Conservation (phyloP, 2,113 vertebrate species). For the Erinaceus europaeus region DNA sequence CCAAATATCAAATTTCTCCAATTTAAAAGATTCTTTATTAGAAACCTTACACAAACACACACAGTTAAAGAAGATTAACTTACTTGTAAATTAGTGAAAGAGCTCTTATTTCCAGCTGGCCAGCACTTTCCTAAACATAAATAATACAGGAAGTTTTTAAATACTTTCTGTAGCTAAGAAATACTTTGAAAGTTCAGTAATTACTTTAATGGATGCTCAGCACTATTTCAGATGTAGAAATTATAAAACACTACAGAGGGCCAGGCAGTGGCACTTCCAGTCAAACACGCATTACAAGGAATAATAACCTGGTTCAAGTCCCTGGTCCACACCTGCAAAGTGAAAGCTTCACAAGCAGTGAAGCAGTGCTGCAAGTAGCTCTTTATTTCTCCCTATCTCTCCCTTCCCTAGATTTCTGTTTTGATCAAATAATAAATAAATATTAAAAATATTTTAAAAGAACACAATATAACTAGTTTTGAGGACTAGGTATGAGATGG, state of each 20-base stretch:
- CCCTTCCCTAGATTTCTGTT: too few species aligned
- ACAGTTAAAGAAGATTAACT: slow-evolving; percentile 61
- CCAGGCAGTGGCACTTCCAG: too few species aligned
- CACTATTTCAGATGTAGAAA: background rate
- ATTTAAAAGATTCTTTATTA: background rate
- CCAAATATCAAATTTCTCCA: slow-evolving; percentile 22
- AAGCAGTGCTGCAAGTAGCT: too few species aligned
- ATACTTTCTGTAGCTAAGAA: slow-evolving; percentile 33
- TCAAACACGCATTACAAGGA: too few species aligned
- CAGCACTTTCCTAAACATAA: slow-evolving; percentile 91
- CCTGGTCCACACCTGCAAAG: too few species aligned
- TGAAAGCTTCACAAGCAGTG: too few species aligned
- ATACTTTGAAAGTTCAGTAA: slow-evolving; percentile 19
- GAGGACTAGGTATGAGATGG: too few species aligned
- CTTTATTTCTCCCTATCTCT: too few species aligned
- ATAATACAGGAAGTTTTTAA: slow-evolving; percentile 29
- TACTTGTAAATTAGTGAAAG: slow-evolving; percentile 93
- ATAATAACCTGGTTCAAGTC: too few species aligned
- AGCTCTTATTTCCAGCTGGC: slow-evolving; percentile 95
- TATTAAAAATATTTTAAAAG: slow-evolving; percentile 34
- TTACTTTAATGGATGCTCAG: background rate
- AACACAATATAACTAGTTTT: slow-evolving; percentile 38
- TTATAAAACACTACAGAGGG: slow-evolving; percentile 35
- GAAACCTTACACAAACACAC: background rate
- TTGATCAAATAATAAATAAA: too few species aligned